A percentile compares a stretch with the other conserved stretches of the same genome.
Evolutionary conservation across 1,140 invertebrate genomes (phyloP).

Genomic region (Plutomurus gul): DNA sequence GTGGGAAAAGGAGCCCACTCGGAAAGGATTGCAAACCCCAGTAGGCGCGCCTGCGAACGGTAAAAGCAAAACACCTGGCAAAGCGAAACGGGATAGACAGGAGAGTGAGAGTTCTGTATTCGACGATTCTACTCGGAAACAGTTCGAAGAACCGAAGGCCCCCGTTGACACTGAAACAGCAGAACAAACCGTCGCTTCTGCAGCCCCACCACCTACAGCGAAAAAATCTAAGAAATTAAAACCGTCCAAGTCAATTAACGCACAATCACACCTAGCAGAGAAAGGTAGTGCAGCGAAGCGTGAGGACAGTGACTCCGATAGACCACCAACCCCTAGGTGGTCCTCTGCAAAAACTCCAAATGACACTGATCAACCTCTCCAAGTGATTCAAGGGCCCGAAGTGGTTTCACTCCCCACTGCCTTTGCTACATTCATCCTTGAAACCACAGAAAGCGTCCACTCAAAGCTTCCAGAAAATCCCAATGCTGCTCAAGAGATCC

Average conservation of each 20-base stretch:
- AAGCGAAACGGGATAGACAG: too few species aligned
- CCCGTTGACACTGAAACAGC: too few species aligned
- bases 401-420: neutral
- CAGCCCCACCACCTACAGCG: too few species aligned
- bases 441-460: neutral
- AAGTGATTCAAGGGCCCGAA: neutral
- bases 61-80: too few species aligned
- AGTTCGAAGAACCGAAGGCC: too few species aligned
- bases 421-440: neutral
- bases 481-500: neutral
- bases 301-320: neutral
- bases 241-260: neutral
- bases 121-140: too few species aligned
- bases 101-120: too few species aligned
- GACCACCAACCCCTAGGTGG: neutral
- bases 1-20: too few species aligned
- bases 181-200: too few species aligned
- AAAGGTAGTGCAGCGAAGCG: neutral
- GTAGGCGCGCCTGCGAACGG: too few species aligned
- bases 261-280: neutral
- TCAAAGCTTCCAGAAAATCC: neutral
- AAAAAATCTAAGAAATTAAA: neutral
- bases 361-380: neutral
- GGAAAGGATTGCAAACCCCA: too few species aligned
- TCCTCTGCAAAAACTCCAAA: neutral